A percentile compares a stretch with the other conserved stretches of the same genome.
Conservation (phyloP, 2,797 vertebrate species). For the Sibirionetta formosa region DNA sequence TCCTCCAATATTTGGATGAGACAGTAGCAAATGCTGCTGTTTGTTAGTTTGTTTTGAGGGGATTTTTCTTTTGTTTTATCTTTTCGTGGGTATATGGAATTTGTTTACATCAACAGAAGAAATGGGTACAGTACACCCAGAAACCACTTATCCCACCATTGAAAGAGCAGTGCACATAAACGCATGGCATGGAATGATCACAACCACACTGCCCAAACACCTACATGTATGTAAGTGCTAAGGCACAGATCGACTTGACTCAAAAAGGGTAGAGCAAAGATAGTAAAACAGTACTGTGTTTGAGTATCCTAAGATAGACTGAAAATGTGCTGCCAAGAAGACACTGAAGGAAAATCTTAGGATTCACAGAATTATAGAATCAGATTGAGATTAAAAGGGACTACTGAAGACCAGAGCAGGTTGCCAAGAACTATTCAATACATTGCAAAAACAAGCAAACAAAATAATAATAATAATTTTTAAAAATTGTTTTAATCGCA, state of each 20-base stretch:
- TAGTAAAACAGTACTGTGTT: neutral
- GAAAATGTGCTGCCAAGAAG: neutral
- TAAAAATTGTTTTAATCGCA: neutral
- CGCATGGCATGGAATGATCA: neutral
- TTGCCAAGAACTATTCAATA: neutral
- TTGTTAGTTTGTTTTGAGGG: neutral
- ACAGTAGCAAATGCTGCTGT: neutral
- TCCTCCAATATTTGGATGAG: neutral
- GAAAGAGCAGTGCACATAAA: neutral
- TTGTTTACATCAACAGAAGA: neutral
- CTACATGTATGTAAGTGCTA: neutral
- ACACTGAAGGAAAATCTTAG: neutral
- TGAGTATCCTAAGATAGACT: neutral
- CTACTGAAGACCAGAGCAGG: neutral
- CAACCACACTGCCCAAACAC: neutral
- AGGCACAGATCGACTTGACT: neutral
- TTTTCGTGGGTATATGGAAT: neutral
- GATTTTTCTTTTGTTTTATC: neutral
- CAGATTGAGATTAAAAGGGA: neutral
- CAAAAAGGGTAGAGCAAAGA: neutral
- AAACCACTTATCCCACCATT: neutral
- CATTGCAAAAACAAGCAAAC: neutral
- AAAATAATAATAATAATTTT: too few species aligned
- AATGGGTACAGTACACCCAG: fast-evolving
- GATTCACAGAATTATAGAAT: neutral